Evolutionary conservation across 2,113 vertebrate species (phyloP).

Genomic region (Microcebus ravelobensis): DNA sequence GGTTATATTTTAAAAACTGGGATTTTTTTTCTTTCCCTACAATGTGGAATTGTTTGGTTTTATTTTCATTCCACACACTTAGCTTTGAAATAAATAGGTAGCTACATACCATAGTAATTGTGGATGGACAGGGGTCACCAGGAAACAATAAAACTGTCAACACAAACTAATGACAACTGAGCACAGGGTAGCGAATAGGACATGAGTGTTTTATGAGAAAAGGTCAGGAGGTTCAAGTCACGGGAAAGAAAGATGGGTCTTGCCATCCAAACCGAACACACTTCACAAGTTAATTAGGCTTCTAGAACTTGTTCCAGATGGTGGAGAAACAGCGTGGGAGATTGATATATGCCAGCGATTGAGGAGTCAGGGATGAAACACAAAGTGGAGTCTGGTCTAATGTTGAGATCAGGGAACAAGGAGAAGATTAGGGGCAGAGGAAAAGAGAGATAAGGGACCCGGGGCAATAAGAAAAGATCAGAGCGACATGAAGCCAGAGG

Average conservation of each 20-base stretch:
- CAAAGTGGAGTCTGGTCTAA: neutral
- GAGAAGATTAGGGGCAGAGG: neutral
- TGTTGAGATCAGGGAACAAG: neutral
- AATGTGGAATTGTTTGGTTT: neutral
- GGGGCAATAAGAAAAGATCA: neutral
- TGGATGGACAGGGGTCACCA: slow-evolving; percentile 58
- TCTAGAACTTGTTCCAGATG: slow-evolving; percentile 72
- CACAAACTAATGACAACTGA: slow-evolving; percentile 63
- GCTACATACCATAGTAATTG: slow-evolving; percentile 55
- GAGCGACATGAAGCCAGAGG: neutral
- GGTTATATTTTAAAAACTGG: slow-evolving; percentile 4
- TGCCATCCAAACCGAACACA: slow-evolving; percentile 54
- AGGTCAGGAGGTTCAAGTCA: slow-evolving; percentile 67
- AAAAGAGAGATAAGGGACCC: neutral
- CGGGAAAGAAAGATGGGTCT: slow-evolving; percentile 51
- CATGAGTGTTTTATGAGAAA: slow-evolving; percentile 70
- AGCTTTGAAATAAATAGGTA: slow-evolving; percentile 66
- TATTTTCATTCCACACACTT: slow-evolving; percentile 57
- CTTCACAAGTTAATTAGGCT: slow-evolving; percentile 72
- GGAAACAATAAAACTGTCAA: slow-evolving; percentile 77
- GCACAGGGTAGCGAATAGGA: slow-evolving; percentile 62
- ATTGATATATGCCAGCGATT: neutral
- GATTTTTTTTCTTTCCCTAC: slow-evolving; percentile 5
- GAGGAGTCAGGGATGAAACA: slow-evolving; percentile 2
- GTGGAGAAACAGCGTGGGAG: slow-evolving; percentile 2